Percentiles rank a stretch among this genome's conserved stretches.
phyloP scores from a whole-genome alignment of 2,113 vertebrate species.

The Todiramphus chloris region DNA sequence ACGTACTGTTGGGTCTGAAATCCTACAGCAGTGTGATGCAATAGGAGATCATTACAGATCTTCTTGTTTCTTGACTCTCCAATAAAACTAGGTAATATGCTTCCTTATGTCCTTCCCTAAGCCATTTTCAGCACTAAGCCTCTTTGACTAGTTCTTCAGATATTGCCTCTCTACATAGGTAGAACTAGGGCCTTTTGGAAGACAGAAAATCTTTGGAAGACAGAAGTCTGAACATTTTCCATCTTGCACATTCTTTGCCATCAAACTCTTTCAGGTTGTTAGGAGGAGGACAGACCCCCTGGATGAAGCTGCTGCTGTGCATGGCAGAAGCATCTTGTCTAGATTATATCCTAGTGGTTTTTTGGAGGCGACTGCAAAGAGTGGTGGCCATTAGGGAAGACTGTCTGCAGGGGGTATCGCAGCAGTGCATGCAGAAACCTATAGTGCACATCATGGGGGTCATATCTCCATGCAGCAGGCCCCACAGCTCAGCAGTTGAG shows the following conservation, averaged over 20 bases:
- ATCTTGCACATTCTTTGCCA: not conserved
- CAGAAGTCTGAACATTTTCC: not conserved
- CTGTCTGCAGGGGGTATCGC: not conserved
- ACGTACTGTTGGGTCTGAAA: not conserved
- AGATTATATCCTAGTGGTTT: not conserved
- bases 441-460: fast-evolving
- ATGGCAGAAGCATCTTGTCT: not conserved
- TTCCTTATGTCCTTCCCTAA: not conserved
- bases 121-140: not conserved
- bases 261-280: not conserved
- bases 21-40: not conserved
- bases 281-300: not conserved
- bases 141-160: not conserved
- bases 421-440: not conserved
- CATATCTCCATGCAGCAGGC: fast-evolving
- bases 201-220: not conserved
- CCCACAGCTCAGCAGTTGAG: fast-evolving
- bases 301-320: not conserved
- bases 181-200: not conserved
- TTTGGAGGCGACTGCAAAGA: not conserved
- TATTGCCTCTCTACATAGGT: not conserved
- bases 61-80: not conserved
- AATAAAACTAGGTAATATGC: not conserved
- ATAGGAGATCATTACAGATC: not conserved
- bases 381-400: not conserved